A percentile compares a stretch with the other conserved stretches of the same genome.
These are phyloP conservation scores for Istiophorus platypterus DNA, from an alignment of 2,113 vertebrate species.

Conservation along the genomic window DNA sequence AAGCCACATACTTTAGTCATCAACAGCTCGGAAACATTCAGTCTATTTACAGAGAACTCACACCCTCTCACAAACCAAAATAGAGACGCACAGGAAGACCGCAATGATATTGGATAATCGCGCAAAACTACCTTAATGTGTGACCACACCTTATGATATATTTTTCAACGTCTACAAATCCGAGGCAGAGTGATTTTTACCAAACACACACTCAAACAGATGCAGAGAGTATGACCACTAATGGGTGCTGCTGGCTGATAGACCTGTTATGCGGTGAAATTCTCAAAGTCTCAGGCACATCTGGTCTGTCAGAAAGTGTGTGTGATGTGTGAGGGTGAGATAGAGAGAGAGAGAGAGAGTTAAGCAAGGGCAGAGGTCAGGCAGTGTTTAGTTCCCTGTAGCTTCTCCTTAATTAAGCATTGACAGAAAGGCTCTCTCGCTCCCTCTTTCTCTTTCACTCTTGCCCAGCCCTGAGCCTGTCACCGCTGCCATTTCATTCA, in stretches of 20 bases:
- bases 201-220: background rate
- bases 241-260: background rate
- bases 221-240: background rate
- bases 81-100: background rate
- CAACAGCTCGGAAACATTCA: background rate
- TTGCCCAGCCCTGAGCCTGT: conserved; percentile 17
- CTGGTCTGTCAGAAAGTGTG: conserved; percentile 15
- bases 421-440: conserved; percentile 15
- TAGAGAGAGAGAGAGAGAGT: background rate
- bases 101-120: too few species aligned
- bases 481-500: conserved; percentile 56
- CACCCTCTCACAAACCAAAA: background rate
- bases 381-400: conserved; percentile 43
- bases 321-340: background rate
- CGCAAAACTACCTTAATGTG: too few species aligned
- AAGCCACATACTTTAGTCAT: background rate
- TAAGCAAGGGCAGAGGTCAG: conserved; percentile 45
- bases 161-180: too few species aligned
- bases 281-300: background rate
- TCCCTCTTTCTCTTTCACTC: conserved; percentile 9
- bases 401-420: conserved; percentile 59
- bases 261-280: background rate
- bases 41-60: background rate
- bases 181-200: background rate
- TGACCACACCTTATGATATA: too few species aligned